Percentiles rank a stretch among this genome's conserved stretches.
phyloP scores from a whole-genome alignment of 2,113 vertebrate genomes.

The Pangasianodon gigas region DNA sequence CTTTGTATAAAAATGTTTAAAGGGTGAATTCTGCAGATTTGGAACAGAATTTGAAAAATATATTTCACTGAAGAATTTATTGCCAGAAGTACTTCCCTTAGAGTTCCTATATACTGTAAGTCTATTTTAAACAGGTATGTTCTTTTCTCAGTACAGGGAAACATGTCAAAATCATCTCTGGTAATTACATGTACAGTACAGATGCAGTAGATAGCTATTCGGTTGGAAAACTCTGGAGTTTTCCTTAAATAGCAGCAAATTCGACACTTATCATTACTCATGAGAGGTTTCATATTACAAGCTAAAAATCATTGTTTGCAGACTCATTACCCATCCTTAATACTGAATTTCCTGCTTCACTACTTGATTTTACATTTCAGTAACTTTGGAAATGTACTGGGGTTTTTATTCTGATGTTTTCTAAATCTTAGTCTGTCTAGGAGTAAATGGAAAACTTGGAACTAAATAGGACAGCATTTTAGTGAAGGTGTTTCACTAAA shows the following conservation, averaged over 20 bases:
- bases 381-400: constrained; percentile 44
- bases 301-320: constrained; percentile 29
- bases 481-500: constrained; percentile 60
- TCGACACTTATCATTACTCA: background rate
- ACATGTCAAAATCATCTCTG: background rate
- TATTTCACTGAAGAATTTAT: background rate
- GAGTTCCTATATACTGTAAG: background rate
- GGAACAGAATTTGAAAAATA: background rate
- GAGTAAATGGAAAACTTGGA: constrained; percentile 34
- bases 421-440: constrained; percentile 24
- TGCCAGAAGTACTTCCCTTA: background rate
- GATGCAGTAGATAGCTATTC: background rate
- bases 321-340: constrained; percentile 46
- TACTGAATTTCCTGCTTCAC: constrained; percentile 42
- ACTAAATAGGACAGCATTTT: constrained; percentile 59
- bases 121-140: background rate
- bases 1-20: background rate
- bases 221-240: background rate
- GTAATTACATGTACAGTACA: background rate
- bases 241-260: background rate
- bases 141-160: background rate
- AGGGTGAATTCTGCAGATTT: background rate
- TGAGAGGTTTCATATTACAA: background rate
- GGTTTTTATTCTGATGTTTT: constrained; percentile 25
- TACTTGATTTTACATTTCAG: constrained; percentile 48